A percentile compares a stretch with the other conserved stretches of the same genome.
These are phyloP conservation scores for Falcunculus frontatus DNA, from an alignment of 2,113 vertebrate genomes.

Conservation along the genomic window DNA sequence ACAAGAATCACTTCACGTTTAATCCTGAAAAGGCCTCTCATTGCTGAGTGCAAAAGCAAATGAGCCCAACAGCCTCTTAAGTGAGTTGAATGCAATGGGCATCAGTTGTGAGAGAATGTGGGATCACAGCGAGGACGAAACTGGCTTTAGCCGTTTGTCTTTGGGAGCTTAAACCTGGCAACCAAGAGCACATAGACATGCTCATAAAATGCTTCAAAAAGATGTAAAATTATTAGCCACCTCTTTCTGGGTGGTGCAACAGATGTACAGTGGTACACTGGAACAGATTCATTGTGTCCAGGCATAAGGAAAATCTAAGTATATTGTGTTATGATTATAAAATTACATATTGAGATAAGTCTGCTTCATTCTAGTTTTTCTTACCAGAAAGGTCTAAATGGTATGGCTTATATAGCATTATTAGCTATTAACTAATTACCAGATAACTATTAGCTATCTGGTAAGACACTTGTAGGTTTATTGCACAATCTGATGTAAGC, in stretches of 20 bases:
- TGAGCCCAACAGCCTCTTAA: not conserved
- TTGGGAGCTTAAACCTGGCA: not conserved
- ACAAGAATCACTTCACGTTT: not conserved
- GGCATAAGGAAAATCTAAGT: not conserved
- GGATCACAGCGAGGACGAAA: not conserved
- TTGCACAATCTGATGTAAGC: not conserved
- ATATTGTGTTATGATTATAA: not conserved
- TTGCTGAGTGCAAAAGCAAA: not conserved
- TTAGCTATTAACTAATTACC: too few species aligned
- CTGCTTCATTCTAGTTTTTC: not conserved
- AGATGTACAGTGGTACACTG: rapidly evolving
- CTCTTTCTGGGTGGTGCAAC: not conserved
- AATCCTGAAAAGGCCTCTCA: not conserved
- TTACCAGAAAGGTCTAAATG: not conserved
- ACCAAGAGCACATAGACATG: not conserved
- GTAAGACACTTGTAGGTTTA: not conserved
- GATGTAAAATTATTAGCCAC: not conserved
- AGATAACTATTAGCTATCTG: too few species aligned
- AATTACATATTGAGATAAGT: not conserved
- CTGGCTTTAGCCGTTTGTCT: not conserved
- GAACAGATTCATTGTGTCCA: not conserved
- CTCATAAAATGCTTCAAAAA: not conserved
- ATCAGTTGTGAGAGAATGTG: not conserved
- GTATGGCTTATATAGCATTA: not conserved
- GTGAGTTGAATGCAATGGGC: not conserved